Conservation (phyloP, 2,797 vertebrate species). For the Phoxinus dragarum region DNA sequence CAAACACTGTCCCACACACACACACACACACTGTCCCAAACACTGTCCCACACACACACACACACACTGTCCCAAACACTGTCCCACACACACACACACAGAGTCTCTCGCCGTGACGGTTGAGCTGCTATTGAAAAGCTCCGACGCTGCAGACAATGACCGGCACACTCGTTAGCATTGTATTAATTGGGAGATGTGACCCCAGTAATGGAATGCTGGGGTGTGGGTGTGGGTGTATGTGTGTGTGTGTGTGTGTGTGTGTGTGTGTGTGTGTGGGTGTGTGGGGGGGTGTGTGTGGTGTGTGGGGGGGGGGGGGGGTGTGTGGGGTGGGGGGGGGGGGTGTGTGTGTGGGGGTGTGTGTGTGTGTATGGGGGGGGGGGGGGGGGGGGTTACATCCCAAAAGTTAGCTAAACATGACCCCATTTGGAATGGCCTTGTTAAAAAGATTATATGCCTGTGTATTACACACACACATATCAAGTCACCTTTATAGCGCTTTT, state of each 20-base stretch:
- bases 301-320: slow-evolving; percentile 51
- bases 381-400: not conserved
- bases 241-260: slow-evolving; percentile 56
- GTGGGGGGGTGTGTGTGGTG: slow-evolving; percentile 45
- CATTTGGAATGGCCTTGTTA: not conserved
- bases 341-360: slow-evolving; percentile 59
- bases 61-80: no score
- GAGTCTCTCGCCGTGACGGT: not conserved
- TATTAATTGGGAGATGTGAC: slow-evolving; percentile 73
- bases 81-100: not conserved
- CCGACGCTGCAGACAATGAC: slow-evolving; percentile 75
- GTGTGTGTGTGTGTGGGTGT: slow-evolving; percentile 52
- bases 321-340: slow-evolving; percentile 18
- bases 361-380: slow-evolving; percentile 26
- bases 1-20: no score
- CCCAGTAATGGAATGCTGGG: slow-evolving; percentile 58
- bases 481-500: no score
- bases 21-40: no score
- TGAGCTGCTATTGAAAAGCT: slow-evolving; percentile 68
- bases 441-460: not conserved
- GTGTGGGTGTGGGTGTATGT: slow-evolving; percentile 54
- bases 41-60: no score
- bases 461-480: no score
- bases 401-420: slow-evolving; percentile 16
- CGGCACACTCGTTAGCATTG: slow-evolving; percentile 75